Evolutionary conservation across 2,797 vertebrate species (phyloP), one percentile per base, ranked within the genome.

Genomic region (Pipistrellus pygmaeus): DNA sequence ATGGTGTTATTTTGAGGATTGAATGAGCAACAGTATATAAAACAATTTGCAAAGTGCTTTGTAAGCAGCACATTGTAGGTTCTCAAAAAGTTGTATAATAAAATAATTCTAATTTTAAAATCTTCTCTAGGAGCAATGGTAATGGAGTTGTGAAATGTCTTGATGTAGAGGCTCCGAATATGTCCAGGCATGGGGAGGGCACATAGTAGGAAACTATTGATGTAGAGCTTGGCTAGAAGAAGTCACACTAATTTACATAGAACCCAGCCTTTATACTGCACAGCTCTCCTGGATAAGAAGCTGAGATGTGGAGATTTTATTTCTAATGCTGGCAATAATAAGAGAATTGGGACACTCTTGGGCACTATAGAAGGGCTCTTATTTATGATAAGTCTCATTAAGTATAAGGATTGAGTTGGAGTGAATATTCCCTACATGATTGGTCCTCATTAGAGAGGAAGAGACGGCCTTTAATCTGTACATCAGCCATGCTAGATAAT

Each of bases 331-430:
- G 44, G 15, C 68, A 44, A 68, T 60, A 48, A n/a, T 38, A 62
- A 68, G 78, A 85, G 68, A 85, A 55, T 69, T 15, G 38, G 78
- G 32, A 44, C 55, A 57, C 46, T 85, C 57, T 38, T 44, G 66
- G 78, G 64, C 32, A 38, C 88, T 84, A 68, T 30, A 53, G 23
- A 32, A 88, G 66, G 17, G 23, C 64, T 57, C 68, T 73, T 68
- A 78, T 60, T 84, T 88, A 84, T 73, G 13, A 83, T 66, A 27
- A 60, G 30, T 88, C 41, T 73, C 57, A 89, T 81, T 85, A 41
- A 85, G 48, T 80, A 57, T 48, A 84, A 88, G 73, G 32, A 80
- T 75, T 69, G 57, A 85, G 30, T 75, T 68, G 80, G 80, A 94
- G 25, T 41, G 46, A 66, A n/a, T 75, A 51, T 84, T 88, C 80